These are phyloP conservation scores for Calidris pugnax DNA, from an alignment of 2,113 vertebrate genomes.

Conservation along the genomic window DNA sequence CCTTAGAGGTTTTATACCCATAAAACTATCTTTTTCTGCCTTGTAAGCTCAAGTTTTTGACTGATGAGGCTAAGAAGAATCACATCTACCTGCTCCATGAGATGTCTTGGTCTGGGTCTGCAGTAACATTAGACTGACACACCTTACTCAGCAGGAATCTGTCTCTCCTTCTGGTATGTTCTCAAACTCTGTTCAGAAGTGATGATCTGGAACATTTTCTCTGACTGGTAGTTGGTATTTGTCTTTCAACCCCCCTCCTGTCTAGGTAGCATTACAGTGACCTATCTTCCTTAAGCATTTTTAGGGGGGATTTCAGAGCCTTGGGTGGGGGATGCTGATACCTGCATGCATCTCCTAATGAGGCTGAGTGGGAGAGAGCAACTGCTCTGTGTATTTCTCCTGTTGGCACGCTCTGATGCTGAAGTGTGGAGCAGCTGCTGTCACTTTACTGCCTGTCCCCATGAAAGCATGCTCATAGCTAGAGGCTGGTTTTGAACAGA, in stretches of 20 bases:
- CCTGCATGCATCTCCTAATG: neutral
- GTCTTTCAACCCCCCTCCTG: neutral
- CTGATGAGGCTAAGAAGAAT: neutral
- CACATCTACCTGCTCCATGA: neutral
- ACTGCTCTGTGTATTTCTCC: neutral
- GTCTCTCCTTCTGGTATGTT: neutral
- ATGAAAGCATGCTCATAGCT: neutral
- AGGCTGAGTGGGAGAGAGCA: neutral
- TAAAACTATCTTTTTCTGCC: neutral
- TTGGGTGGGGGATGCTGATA: neutral
- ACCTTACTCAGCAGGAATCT: neutral
- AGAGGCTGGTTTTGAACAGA: neutral
- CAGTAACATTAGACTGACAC: neutral
- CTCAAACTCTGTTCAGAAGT: neutral
- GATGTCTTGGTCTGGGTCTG: neutral
- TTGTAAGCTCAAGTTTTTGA: neutral
- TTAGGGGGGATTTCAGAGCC: neutral
- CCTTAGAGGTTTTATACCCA: neutral
- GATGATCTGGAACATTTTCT: neutral
- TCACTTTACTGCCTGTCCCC: neutral
- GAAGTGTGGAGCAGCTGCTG: neutral
- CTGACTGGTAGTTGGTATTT: neutral
- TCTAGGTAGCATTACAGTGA: neutral
- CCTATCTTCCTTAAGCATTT: neutral
- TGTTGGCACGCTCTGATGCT: neutral